phyloP scores from a whole-genome alignment of 2,888 invertebrate species.

The Troides aeacus region DNA sequence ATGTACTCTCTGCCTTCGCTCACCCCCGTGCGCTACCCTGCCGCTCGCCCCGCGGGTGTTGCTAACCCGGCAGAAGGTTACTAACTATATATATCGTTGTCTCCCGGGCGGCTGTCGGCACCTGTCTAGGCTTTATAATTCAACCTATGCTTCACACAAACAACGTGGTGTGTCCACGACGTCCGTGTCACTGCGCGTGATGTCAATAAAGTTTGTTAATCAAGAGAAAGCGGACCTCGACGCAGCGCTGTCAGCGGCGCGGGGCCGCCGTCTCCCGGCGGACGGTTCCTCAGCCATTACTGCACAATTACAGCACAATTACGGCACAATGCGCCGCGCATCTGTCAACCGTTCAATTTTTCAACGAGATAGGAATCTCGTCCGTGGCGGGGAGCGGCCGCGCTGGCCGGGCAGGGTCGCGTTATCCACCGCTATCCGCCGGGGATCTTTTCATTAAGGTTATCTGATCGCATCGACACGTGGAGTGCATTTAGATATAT shows the following conservation, averaged over 20 bases:
- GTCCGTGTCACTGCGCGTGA: too few species aligned
- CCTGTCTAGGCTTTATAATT: too few species aligned
- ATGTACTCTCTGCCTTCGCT: too few species aligned
- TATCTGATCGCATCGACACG: constrained; percentile 62
- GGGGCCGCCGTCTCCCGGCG: background rate
- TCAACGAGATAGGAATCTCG: constrained; percentile 25
- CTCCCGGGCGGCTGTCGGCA: too few species aligned
- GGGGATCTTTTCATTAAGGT: constrained; percentile 77
- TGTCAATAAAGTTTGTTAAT: too few species aligned
- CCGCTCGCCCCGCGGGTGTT: constrained; percentile 8
- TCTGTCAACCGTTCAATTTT: constrained; percentile 41
- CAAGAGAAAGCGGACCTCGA: too few species aligned
- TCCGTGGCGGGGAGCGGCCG: constrained; percentile 7
- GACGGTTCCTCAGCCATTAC: constrained; percentile 51
- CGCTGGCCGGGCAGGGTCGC: constrained; percentile 11
- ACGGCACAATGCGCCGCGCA: constrained; percentile 43
- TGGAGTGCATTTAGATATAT: constrained; percentile 44
- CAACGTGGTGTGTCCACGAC: too few species aligned
- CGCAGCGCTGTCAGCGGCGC: background rate
- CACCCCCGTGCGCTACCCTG: too few species aligned
- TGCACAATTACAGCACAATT: constrained; percentile 45
- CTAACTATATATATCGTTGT: constrained; percentile 37
- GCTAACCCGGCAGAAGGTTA: constrained; percentile 56
- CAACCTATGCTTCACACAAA: too few species aligned
- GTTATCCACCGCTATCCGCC: constrained; percentile 43